phyloP scores from a whole-genome alignment of 1,140 invertebrate genomes.

The Drosophila suzukii region DNA sequence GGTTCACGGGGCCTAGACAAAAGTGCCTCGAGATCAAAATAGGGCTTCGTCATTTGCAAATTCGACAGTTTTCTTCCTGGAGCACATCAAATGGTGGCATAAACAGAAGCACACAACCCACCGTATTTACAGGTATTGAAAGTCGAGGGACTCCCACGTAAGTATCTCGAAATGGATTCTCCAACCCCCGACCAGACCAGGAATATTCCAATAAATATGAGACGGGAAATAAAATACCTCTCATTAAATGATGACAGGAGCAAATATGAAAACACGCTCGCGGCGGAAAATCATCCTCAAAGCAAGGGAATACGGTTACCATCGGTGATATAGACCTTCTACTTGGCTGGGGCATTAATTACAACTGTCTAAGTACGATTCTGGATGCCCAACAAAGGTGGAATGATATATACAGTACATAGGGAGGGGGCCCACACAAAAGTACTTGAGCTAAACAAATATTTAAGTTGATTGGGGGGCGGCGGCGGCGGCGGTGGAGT shows the following conservation, averaged over 20 bases:
- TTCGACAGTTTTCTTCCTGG: slow-evolving; percentile 70
- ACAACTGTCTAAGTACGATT: slow-evolving; percentile 46
- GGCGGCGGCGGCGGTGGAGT: slow-evolving; percentile 24
- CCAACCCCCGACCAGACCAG: background rate
- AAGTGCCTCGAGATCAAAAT: slow-evolving; percentile 40
- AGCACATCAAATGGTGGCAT: slow-evolving; percentile 57
- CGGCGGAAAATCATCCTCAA: slow-evolving; percentile 22
- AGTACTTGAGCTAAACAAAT: slow-evolving; percentile 65
- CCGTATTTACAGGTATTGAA: slow-evolving; percentile 20
- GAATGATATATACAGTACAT: background rate
- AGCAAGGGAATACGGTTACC: slow-evolving; percentile 18
- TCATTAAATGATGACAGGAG: slow-evolving; percentile 74
- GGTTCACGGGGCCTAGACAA: slow-evolving; percentile 25
- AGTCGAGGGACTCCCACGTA: slow-evolving; percentile 15
- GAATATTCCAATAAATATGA: slow-evolving; percentile 26
- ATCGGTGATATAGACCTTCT: slow-evolving; percentile 6
- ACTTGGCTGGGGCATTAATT: slow-evolving; percentile 48
- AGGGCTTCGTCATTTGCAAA: slow-evolving; percentile 57
- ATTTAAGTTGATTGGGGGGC: slow-evolving; percentile 78
- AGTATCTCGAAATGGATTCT: slow-evolving; percentile 33
- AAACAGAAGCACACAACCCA: slow-evolving; percentile 36
- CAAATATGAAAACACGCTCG: slow-evolving; percentile 48
- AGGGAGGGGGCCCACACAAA: slow-evolving; percentile 10
- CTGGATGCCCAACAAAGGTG: slow-evolving; percentile 10
- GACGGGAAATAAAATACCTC: slow-evolving; percentile 48